Percentiles rank a stretch among this genome's conserved stretches.
Conservation (phyloP, 2,797 vertebrate species). For the Erpetoichthys calabaricus region DNA sequence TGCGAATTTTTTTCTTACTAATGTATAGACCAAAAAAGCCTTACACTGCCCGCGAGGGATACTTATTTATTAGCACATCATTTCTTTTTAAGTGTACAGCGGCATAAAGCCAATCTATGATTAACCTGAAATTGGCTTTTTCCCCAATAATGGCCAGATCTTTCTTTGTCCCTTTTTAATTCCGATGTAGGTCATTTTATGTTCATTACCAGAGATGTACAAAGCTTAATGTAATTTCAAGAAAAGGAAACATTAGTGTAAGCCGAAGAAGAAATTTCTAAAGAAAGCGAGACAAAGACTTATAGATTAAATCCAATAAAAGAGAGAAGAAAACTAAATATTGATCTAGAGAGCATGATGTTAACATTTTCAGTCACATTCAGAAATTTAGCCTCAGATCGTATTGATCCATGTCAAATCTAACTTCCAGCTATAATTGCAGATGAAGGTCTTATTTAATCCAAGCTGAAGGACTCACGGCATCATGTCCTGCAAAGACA, state of each 20-base stretch:
- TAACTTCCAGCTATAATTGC: constrained; percentile 89
- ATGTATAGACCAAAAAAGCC: constrained; percentile 50
- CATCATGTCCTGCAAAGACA: constrained; percentile 39
- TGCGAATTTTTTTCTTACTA: constrained; percentile 54
- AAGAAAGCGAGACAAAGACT: constrained; percentile 84
- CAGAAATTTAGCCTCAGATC: constrained; percentile 72
- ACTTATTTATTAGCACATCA: constrained; percentile 60
- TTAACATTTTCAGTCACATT: constrained; percentile 80
- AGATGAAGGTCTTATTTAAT: constrained; percentile 63
- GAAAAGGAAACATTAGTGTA: constrained; percentile 36
- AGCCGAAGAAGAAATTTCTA: constrained; percentile 53
- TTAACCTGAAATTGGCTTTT: constrained; percentile 62
- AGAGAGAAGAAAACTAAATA: constrained; percentile 70
- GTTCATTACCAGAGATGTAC: constrained; percentile 52
- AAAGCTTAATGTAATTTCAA: constrained; percentile 64
- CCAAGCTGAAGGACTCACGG: constrained; percentile 60
- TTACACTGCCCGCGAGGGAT: constrained; percentile 55
- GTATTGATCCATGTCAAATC: constrained; percentile 90
- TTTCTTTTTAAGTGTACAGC: constrained; percentile 48
- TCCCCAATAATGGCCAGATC: constrained; percentile 35
- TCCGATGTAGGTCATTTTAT: constrained; percentile 75
- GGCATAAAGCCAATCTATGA: constrained; percentile 66
- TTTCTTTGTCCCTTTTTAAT: constrained; percentile 60
- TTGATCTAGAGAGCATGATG: constrained; percentile 80
- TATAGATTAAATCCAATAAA: constrained; percentile 87